Conservation (phyloP, 2,797 vertebrate genomes). For the Tenualosa thibaudeaui region DNA sequence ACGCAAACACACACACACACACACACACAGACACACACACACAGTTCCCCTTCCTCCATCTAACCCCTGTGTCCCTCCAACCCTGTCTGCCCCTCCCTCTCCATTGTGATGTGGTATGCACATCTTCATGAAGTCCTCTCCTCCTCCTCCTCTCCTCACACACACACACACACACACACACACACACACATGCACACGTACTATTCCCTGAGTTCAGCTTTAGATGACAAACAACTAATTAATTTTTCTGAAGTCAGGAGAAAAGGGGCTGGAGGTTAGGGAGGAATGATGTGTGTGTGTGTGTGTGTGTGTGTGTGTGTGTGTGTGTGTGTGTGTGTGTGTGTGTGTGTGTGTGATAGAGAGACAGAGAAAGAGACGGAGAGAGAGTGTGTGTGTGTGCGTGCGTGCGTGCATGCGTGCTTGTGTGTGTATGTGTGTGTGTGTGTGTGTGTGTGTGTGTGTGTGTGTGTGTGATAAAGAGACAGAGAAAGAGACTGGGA, state of each 20-base stretch:
- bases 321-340: too few relatives aligned
- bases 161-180: neutral
- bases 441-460: neutral
- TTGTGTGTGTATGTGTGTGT: neutral
- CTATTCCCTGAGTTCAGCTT: constrained; percentile 68
- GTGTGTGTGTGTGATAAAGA: neutral
- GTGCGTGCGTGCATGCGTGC: too few relatives aligned
- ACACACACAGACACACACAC: constrained; percentile 12
- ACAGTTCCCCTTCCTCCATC: neutral
- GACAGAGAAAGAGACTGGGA: too few relatives aligned
- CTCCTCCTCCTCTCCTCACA: neutral
- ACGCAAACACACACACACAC: constrained; percentile 14
- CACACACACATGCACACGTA: constrained; percentile 26
- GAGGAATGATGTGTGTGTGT: constrained; percentile 5
- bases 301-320: too few relatives aligned
- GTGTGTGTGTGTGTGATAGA: too few relatives aligned
- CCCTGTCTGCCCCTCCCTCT: constrained; percentile 44
- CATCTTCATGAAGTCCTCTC: constrained; percentile 31
- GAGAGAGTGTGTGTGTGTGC: too few relatives aligned
- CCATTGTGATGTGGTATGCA: constrained; percentile 32
- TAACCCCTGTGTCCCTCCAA: constrained; percentile 35
- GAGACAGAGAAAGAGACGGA: too few relatives aligned
- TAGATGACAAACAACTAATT: constrained; percentile 80
- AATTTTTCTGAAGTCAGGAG: constrained; percentile 64
- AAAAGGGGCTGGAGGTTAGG: constrained; percentile 69